Percentiles rank a stretch among this genome's conserved stretches.
phyloP scores from a whole-genome alignment of 35 echinoderm and acorn worm species.

The Holothuria glaberrima region DNA sequence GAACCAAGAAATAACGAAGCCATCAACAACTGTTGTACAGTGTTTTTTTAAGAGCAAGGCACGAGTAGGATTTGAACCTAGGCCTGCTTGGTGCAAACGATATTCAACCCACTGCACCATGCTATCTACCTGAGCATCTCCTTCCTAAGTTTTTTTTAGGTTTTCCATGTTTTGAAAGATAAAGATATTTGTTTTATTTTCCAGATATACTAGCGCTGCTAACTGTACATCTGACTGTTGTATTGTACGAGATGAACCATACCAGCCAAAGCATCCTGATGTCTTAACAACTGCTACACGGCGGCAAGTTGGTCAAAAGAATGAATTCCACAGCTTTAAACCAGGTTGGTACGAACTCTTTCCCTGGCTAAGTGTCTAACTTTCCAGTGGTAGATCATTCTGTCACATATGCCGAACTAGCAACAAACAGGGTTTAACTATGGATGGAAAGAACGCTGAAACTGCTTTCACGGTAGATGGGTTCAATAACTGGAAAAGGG shows the following conservation, averaged over 20 bases:
- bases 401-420: conserved; percentile 1
- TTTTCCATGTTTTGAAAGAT: no score
- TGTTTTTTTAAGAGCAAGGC: conserved; percentile 13
- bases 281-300: neutral
- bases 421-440: neutral
- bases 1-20: neutral
- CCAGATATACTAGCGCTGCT: no score
- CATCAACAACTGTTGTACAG: conserved; percentile 10
- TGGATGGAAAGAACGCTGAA: neutral
- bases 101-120: conserved; percentile 7
- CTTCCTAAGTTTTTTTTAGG: no score
- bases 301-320: conserved; percentile 13
- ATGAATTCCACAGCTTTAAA: neutral
- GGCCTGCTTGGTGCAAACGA: conserved; percentile 15
- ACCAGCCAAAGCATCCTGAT: conserved; percentile 7
- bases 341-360: neutral
- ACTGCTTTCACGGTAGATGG: conserved; percentile 28
- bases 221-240: neutral
- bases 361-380: neutral
- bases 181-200: no score
- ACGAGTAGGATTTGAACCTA: neutral
- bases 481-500: conserved; percentile 20
- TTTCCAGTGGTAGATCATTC: conserved; percentile 2
- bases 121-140: neutral
- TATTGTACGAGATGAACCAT: conserved; percentile 18